A percentile compares a stretch with the other conserved stretches of the same genome.
phyloP scores from a whole-genome alignment of 2,113 vertebrate genomes.

The Brienomyrus longianalis region DNA sequence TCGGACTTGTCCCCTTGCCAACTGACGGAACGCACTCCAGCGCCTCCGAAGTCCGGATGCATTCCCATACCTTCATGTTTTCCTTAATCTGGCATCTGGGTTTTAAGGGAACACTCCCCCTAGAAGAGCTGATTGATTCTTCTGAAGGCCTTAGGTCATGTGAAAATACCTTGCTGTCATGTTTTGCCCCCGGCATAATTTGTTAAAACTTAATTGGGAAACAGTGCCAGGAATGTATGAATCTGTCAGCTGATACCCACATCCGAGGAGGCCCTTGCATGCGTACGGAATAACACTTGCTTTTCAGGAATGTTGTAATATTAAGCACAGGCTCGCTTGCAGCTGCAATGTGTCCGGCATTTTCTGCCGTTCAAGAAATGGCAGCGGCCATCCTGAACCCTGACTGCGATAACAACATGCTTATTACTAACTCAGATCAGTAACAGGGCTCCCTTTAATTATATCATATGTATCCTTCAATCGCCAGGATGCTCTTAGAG shows the following conservation, averaged over 20 bases:
- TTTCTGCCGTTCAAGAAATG: not conserved
- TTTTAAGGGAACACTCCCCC: conserved; percentile 39
- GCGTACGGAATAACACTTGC: not conserved
- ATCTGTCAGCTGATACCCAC: not conserved
- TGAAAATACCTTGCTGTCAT: conserved; percentile 41
- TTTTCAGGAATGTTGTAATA: conserved; percentile 9
- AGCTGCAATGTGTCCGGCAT: not conserved
- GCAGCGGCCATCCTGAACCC: not conserved
- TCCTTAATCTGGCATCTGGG: conserved; percentile 31
- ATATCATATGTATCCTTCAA: not conserved
- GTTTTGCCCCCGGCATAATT: conserved; percentile 30
- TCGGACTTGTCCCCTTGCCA: conserved; percentile 28
- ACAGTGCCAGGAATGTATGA: not conserved
- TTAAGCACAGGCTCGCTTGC: not conserved
- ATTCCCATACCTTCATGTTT: conserved; percentile 14
- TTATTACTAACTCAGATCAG: not conserved
- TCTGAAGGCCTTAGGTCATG: conserved; percentile 40
- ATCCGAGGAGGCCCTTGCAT: not conserved
- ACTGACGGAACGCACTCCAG: conserved; percentile 36
- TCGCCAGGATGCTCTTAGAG: not conserved
- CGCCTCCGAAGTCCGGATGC: conserved; percentile 29
- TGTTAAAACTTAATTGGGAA: conserved; percentile 18
- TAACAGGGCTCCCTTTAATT: not conserved
- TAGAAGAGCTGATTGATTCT: conserved; percentile 38
- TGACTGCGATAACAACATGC: not conserved